These are phyloP conservation scores for Rotaria sp. DNA, from an alignment of 2,888 invertebrate species.

Conservation along the genomic window DNA sequence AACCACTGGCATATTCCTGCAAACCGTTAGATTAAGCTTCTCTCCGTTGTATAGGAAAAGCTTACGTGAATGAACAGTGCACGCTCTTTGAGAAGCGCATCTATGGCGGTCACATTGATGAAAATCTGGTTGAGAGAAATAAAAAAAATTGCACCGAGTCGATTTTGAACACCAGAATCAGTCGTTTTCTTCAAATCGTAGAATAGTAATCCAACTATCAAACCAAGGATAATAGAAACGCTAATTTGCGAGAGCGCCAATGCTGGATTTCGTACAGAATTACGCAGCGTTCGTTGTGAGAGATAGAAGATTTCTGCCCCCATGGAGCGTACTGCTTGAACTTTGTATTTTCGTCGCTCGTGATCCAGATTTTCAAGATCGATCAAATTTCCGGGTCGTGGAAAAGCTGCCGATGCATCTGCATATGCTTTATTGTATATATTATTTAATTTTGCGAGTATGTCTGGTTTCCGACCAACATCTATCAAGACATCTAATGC, in stretches of 20 bases:
- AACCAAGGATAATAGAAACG: constrained; percentile 50
- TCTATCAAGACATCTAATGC: neutral
- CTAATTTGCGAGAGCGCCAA: constrained; percentile 44
- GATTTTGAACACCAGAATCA: constrained; percentile 52
- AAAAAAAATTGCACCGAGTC: constrained; percentile 54
- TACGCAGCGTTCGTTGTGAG: neutral
- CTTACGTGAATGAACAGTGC: constrained; percentile 53
- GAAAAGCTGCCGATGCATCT: neutral
- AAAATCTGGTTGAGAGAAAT: constrained; percentile 54
- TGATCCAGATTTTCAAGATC: neutral
- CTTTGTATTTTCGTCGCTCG: neutral
- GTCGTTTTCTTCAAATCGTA: constrained; percentile 48
- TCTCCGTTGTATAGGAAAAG: neutral
- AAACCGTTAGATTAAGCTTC: neutral
- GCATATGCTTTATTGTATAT: neutral
- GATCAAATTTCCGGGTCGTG: too few species aligned
- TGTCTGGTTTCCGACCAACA: neutral
- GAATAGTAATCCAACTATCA: constrained; percentile 54
- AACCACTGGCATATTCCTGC: constrained; percentile 52
- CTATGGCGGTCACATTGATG: constrained; percentile 53
- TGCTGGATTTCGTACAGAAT: neutral
- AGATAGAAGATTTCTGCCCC: neutral
- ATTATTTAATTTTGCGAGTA: neutral
- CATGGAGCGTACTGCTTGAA: neutral
- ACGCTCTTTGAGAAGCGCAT: constrained; percentile 55